Percentiles rank a stretch among this genome's conserved stretches.
Conservation (phyloP, 30 jellyfish, hydroid and myxozoan species). For the Hydractinia echinata region DNA sequence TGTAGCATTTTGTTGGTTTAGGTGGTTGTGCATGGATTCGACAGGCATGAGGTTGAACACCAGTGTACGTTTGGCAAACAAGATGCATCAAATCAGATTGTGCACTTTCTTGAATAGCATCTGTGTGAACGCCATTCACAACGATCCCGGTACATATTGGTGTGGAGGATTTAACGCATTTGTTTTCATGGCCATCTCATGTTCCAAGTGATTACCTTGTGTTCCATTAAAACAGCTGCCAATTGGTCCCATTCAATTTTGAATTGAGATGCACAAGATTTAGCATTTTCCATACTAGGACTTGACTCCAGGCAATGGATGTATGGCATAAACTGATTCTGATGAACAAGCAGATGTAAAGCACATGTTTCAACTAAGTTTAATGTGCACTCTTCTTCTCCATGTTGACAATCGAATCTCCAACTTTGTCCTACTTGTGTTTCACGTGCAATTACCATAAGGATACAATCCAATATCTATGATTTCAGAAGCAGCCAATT, state of each 20-base stretch:
- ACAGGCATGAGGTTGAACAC: constrained; percentile 42
- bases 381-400: constrained; percentile 32
- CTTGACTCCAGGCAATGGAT: constrained; percentile 36
- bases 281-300: constrained; percentile 59
- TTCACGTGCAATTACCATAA: constrained; percentile 54
- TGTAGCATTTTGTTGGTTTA: constrained; percentile 14
- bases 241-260: constrained; percentile 42
- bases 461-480: constrained; percentile 42
- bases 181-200: constrained; percentile 41
- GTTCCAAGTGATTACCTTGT: constrained; percentile 41
- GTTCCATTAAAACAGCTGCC: constrained; percentile 33
- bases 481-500: constrained; percentile 31
- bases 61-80: constrained; percentile 40
- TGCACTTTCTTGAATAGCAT: constrained; percentile 33
- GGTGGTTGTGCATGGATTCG: not conserved
- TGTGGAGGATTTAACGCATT: constrained; percentile 53
- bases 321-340: constrained; percentile 45
- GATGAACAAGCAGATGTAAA: constrained; percentile 40
- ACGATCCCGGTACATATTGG: constrained; percentile 47
- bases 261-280: constrained; percentile 34
- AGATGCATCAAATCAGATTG: constrained; percentile 23
- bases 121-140: constrained; percentile 42
- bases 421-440: constrained; percentile 41
- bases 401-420: constrained; percentile 51
- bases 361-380: constrained; percentile 47